Evolutionary conservation across 2,797 vertebrate species (phyloP).

Genomic region (Morelia viridis): DNA sequence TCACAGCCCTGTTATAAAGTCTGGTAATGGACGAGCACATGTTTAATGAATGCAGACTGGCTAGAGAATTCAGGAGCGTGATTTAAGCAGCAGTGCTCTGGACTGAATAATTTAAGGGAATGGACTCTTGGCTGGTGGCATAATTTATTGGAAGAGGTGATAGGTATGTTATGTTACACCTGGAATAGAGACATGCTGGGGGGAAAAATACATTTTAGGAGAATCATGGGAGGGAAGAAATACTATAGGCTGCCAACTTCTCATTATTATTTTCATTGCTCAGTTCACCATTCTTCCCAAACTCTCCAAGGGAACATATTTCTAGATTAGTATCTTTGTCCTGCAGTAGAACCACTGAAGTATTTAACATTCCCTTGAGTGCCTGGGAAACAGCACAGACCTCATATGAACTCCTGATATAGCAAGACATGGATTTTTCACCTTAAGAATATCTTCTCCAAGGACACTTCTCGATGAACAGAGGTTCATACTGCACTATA

Average conservation of each 20-base stretch:
- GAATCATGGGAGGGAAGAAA: slow-evolving; percentile 40
- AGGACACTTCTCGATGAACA: neutral
- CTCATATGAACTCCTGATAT: slow-evolving; percentile 44
- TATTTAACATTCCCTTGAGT: slow-evolving; percentile 10
- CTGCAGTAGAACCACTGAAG: neutral
- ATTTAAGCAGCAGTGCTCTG: slow-evolving; percentile 56
- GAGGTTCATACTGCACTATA: neutral
- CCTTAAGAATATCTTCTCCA: slow-evolving; percentile 9
- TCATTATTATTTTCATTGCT: slow-evolving; percentile 43
- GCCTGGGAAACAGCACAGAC: neutral
- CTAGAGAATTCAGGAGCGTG: slow-evolving; percentile 20
- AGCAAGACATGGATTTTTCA: slow-evolving; percentile 18
- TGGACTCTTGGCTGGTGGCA: slow-evolving; percentile 51
- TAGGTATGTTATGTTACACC: slow-evolving; percentile 44
- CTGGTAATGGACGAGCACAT: slow-evolving; percentile 54
- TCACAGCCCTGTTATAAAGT: slow-evolving; percentile 58
- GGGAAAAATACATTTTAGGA: slow-evolving; percentile 46
- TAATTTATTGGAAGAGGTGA: slow-evolving; percentile 31
- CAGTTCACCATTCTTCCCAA: slow-evolving; percentile 37
- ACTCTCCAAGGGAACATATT: slow-evolving; percentile 48
- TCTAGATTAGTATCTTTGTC: slow-evolving; percentile 29
- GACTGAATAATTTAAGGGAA: slow-evolving; percentile 58
- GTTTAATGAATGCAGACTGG: slow-evolving; percentile 48
- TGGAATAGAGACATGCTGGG: slow-evolving; percentile 39
- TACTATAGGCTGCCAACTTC: slow-evolving; percentile 34